Conservation (phyloP, 2,888 invertebrate genomes). For the Anarsia innoxiella region DNA sequence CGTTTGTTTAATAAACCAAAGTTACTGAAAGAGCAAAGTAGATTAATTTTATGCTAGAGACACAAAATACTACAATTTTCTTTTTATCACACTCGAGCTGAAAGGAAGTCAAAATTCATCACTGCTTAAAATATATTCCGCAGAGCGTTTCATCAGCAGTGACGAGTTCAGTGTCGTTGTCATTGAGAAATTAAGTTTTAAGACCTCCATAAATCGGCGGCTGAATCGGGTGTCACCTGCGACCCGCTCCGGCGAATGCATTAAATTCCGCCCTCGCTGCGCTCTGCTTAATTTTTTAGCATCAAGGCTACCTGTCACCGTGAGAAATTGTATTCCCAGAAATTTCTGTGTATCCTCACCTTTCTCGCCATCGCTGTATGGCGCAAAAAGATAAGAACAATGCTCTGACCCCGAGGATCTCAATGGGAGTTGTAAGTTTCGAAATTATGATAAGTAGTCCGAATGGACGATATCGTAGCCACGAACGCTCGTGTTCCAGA, state of each 20-base stretch:
- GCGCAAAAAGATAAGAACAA: constrained; percentile 7
- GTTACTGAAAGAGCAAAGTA: too few species aligned
- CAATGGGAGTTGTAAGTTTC: constrained; percentile 10
- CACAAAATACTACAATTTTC: too few species aligned
- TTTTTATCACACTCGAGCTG: not conserved
- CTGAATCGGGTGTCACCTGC: constrained; percentile 21
- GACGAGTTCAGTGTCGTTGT: constrained; percentile 1
- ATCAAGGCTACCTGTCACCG: constrained; percentile 32
- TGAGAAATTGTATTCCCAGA: constrained; percentile 31
- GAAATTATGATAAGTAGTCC: constrained; percentile 10
- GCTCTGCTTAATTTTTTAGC: constrained; percentile 37
- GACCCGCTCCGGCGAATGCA: constrained; percentile 26
- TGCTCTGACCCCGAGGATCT: constrained; percentile 2
- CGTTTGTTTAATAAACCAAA: too few species aligned
- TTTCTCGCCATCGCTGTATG: not conserved
- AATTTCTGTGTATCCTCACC: constrained; percentile 16
- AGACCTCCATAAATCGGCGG: constrained; percentile 13
- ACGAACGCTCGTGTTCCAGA: constrained; percentile 3
- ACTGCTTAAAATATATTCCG: not conserved
- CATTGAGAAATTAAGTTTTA: constrained; percentile 14
- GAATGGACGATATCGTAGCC: constrained; percentile 6
- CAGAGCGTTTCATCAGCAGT: too few species aligned
- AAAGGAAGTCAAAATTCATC: not conserved
- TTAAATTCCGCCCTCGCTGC: constrained; percentile 31
- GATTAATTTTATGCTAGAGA: too few species aligned